These are phyloP conservation scores for Pangasianodon gigas DNA, from an alignment of 2,113 vertebrate genomes.

Conservation along the genomic window DNA sequence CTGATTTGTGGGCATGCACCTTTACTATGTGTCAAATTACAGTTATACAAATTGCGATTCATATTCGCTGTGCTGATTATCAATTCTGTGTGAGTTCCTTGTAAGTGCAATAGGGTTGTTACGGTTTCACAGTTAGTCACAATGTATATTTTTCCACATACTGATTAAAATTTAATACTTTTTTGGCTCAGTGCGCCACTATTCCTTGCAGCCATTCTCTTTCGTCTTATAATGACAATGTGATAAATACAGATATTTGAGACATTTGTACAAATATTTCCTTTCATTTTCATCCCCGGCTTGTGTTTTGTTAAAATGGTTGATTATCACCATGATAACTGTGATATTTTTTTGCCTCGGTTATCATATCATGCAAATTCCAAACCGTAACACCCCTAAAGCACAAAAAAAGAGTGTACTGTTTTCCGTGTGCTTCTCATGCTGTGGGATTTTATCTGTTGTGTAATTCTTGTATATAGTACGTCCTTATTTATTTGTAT, in stretches of 20 bases:
- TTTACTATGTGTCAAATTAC: slow-evolving; percentile 36
- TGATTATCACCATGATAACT: not conserved
- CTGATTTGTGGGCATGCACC: slow-evolving; percentile 41
- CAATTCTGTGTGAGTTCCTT: slow-evolving; percentile 8
- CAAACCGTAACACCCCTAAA: slow-evolving; percentile 5
- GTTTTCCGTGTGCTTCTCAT: slow-evolving; percentile 45
- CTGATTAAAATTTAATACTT: not conserved
- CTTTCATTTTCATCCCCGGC: not conserved
- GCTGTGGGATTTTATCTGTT: slow-evolving; percentile 46
- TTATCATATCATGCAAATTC: not conserved
- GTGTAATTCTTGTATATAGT: slow-evolving; percentile 71
- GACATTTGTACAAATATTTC: not conserved
- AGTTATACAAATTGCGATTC: slow-evolving; percentile 17
- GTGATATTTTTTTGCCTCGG: not conserved
- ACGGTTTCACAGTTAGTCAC: not conserved
- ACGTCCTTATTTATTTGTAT: slow-evolving; percentile 69
- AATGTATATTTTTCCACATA: not conserved
- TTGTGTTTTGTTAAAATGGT: not conserved
- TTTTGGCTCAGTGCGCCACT: not conserved
- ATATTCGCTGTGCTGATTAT: slow-evolving; percentile 10
- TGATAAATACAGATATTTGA: not conserved
- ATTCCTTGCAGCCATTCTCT: not conserved
- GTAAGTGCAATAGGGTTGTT: slow-evolving; percentile 21
- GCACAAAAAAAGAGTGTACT: not conserved
- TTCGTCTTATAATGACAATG: not conserved